Conservation (phyloP, 2,888 invertebrate genomes). For the Matsumyia berberina region DNA sequence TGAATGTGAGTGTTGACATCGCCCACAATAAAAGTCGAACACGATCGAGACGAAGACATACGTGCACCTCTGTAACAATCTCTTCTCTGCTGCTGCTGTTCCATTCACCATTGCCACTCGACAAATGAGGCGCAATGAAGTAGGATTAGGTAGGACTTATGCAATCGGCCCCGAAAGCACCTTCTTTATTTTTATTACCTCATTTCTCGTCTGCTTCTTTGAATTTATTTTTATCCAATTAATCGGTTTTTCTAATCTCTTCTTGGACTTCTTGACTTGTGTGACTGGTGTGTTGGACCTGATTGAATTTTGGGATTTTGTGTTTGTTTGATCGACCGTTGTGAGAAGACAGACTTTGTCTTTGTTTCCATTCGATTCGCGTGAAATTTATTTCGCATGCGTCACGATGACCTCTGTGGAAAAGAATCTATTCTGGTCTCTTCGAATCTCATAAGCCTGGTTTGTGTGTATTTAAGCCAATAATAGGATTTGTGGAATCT, state of each 20-base stretch:
- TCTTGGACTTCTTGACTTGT: constrained; percentile 11
- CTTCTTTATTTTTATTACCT: constrained; percentile 66
- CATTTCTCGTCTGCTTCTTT: constrained; percentile 48
- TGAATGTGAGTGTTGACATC: constrained; percentile 60
- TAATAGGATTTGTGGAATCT: constrained; percentile 49
- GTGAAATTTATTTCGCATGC: constrained; percentile 34
- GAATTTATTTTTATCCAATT: constrained; percentile 62
- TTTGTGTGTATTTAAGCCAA: constrained; percentile 35
- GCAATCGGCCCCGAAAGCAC: constrained; percentile 53
- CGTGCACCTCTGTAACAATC: constrained; percentile 44
- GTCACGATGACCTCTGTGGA: constrained; percentile 16
- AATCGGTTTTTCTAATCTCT: constrained; percentile 57
- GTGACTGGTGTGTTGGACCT: constrained; percentile 64
- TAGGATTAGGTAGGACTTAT: constrained; percentile 58
- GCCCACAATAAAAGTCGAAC: constrained; percentile 66
- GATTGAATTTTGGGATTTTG: constrained; percentile 50
- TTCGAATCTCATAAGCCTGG: neutral
- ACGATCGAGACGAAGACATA: constrained; percentile 50
- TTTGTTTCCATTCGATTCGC: constrained; percentile 20
- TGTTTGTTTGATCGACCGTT: constrained; percentile 22
- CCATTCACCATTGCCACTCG: constrained; percentile 41
- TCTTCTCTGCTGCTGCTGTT: neutral
- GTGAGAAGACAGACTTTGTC: neutral
- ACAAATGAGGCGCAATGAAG: constrained; percentile 69
- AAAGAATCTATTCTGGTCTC: neutral